Conservation (phyloP, 2,888 invertebrate species). For the Alentia gelatinosa region DNA sequence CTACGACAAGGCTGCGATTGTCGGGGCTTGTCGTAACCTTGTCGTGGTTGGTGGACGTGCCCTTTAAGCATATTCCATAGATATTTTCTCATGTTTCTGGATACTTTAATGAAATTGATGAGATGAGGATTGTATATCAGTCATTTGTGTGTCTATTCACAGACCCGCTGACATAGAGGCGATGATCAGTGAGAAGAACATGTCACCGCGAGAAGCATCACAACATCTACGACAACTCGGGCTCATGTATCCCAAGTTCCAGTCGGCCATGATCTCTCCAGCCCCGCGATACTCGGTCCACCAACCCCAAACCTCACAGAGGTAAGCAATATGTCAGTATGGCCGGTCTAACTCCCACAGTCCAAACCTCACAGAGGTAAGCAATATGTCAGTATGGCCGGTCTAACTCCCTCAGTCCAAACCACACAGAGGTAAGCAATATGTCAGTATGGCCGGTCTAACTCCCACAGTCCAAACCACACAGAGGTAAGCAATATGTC, state of each 20-base stretch:
- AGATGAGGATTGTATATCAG: neutral
- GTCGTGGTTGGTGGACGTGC: too few relatives aligned
- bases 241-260: conserved; percentile 27
- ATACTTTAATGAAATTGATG: neutral
- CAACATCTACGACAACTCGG: conserved; percentile 2
- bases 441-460: too few relatives aligned
- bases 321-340: neutral
- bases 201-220: neutral
- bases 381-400: too few relatives aligned
- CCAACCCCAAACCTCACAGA: neutral
- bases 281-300: neutral
- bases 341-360: too few relatives aligned
- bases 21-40: too few relatives aligned
- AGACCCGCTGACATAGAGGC: neutral
- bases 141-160: neutral
- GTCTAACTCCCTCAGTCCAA: too few relatives aligned
- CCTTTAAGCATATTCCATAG: neutral
- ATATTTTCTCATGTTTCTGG: neutral
- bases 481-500: too few relatives aligned
- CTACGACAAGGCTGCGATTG: too few relatives aligned
- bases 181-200: neutral
- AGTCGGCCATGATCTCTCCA: conserved; percentile 15
- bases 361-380: too few relatives aligned
- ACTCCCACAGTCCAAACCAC: too few relatives aligned
- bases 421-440: too few relatives aligned